These are phyloP conservation scores for Esox niger DNA, from an alignment of 2,113 vertebrate genomes.

Conservation along the genomic window DNA sequence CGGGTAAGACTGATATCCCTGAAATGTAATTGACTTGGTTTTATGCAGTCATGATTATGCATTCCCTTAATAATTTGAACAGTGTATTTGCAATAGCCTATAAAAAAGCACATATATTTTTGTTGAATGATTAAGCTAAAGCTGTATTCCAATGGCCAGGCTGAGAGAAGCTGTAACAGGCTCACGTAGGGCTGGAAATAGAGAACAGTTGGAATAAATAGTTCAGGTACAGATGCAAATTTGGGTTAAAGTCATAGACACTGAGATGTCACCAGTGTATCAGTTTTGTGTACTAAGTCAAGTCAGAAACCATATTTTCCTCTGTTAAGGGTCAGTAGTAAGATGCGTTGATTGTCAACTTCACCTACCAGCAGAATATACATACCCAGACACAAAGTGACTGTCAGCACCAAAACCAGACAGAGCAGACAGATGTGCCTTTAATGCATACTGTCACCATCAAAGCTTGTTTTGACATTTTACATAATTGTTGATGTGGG, in stretches of 20 bases:
- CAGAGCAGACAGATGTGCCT: background rate
- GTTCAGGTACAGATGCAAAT: background rate
- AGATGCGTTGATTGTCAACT: background rate
- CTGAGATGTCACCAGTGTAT: background rate
- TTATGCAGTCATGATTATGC: too few relatives aligned
- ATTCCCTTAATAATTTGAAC: too few relatives aligned
- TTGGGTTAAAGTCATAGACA: background rate
- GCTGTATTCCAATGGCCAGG: background rate
- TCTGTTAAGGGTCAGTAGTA: background rate
- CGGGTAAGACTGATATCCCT: too few relatives aligned
- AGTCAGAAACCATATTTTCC: background rate
- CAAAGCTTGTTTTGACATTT: background rate
- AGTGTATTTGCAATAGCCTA: too few relatives aligned
- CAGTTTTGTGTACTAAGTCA: background rate
- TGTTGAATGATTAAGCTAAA: too few relatives aligned
- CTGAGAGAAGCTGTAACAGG: background rate
- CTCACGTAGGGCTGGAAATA: background rate
- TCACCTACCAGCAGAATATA: background rate
- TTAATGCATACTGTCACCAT: background rate
- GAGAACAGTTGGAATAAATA: background rate
- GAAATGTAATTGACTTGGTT: too few relatives aligned
- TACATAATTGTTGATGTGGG: slow-evolving; percentile 48
- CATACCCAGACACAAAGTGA: background rate
- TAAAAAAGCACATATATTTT: too few relatives aligned
- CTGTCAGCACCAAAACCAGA: background rate